Conservation (phyloP, 2,113 vertebrate genomes). For the Maccullochella peelii region DNA sequence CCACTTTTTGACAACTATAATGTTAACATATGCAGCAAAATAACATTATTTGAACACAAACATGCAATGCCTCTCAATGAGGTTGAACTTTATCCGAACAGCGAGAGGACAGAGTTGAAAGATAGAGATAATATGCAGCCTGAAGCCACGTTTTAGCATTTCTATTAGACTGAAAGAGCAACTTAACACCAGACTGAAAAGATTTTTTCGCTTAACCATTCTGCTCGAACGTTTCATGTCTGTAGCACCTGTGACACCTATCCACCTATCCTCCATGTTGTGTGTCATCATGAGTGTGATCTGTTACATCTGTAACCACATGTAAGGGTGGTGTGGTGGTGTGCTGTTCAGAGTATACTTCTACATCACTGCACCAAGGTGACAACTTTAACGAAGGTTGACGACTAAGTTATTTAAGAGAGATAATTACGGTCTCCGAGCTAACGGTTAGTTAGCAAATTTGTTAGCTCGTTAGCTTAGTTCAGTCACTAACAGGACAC, state of each 20-base stretch:
- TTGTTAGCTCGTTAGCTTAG: background rate
- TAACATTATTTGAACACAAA: background rate
- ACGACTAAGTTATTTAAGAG: background rate
- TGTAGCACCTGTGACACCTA: constrained; percentile 24
- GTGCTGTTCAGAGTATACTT: background rate
- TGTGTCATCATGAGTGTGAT: constrained; percentile 11
- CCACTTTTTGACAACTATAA: background rate
- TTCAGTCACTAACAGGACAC: too few relatives aligned
- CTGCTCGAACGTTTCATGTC: background rate
- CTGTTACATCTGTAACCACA: background rate
- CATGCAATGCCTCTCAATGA: background rate
- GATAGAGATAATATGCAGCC: background rate
- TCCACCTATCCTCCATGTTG: constrained; percentile 10
- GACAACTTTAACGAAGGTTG: background rate
- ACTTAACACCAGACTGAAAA: background rate
- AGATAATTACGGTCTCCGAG: background rate
- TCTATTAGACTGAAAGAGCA: background rate
- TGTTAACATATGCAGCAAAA: background rate
- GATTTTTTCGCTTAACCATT: background rate
- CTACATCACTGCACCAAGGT: background rate
- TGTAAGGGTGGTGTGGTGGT: background rate
- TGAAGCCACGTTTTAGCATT: background rate
- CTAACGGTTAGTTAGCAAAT: background rate
- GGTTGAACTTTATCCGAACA: background rate
- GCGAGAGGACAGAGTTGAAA: background rate